Evolutionary conservation across 2,888 invertebrate species (phyloP).

Genomic region (Aproaerema taeniolella): DNA sequence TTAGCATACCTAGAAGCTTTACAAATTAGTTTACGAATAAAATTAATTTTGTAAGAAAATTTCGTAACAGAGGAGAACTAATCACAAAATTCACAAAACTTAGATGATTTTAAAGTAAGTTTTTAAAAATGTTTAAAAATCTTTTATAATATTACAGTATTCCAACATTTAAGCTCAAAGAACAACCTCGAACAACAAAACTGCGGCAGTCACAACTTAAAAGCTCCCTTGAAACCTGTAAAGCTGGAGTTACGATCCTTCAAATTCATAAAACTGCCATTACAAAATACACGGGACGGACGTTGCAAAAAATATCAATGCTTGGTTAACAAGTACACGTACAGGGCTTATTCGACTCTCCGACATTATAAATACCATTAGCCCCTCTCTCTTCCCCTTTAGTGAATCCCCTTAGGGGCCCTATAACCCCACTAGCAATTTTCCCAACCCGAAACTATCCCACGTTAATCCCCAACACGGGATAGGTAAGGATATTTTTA

Average conservation of each 20-base stretch:
- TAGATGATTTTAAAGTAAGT: too few species aligned
- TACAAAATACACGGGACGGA: slow-evolving; percentile 7
- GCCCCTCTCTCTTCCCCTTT: slow-evolving; percentile 28
- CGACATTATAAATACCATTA: slow-evolving; percentile 64
- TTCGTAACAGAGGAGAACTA: too few species aligned
- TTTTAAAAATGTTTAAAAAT: too few species aligned
- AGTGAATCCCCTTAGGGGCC: slow-evolving; percentile 10
- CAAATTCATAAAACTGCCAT: slow-evolving; percentile 14
- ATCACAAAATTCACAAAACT: too few species aligned
- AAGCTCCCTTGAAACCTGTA: slow-evolving; percentile 4
- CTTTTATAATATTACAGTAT: too few species aligned
- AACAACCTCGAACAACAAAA: too few species aligned
- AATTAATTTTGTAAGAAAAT: too few species aligned
- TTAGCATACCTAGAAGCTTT: too few species aligned
- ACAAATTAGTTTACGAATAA: too few species aligned
- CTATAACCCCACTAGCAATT: slow-evolving; percentile 39
- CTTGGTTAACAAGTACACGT: slow-evolving; percentile 35
- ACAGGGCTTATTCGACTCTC: slow-evolving; percentile 44
- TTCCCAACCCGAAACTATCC: slow-evolving; percentile 56
- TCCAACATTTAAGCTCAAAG: too few species aligned
- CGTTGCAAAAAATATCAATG: slow-evolving; percentile 15
- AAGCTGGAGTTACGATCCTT: slow-evolving; percentile 1
- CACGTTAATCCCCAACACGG: slow-evolving; percentile 52
- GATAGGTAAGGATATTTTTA: slow-evolving; percentile 50
- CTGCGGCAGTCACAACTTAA: too few species aligned